Evolutionary conservation across 2,113 vertebrate species (phyloP).

Genomic region (Genyomyrus donnyi): DNA sequence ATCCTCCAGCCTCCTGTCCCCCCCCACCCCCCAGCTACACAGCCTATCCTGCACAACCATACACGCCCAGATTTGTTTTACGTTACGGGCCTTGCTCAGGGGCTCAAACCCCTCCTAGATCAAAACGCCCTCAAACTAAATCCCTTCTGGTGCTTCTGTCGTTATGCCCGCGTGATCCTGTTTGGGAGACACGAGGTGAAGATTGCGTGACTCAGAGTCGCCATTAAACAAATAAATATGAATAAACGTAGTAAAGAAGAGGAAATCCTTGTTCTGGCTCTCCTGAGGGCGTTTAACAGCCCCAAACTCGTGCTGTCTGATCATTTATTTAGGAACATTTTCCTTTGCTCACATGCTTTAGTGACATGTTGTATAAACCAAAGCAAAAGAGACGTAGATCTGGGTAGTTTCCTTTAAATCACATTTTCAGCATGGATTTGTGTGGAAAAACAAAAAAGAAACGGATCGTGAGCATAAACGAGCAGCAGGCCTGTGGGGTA

Average conservation of each 20-base stretch:
- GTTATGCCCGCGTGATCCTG: neutral
- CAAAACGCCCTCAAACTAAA: neutral
- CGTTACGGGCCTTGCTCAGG: neutral
- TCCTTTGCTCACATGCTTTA: neutral
- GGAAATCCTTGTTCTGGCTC: neutral
- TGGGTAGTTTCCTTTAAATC: neutral
- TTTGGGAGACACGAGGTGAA: neutral
- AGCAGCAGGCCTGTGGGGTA: neutral
- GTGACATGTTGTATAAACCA: neutral
- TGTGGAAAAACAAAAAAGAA: neutral
- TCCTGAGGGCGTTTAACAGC: neutral
- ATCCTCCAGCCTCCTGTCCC: neutral
- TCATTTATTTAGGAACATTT: neutral
- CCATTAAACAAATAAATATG: neutral
- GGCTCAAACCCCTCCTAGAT: neutral
- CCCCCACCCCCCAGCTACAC: neutral
- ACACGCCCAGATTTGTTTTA: neutral
- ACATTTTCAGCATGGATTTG: neutral
- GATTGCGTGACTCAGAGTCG: neutral
- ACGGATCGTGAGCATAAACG: neutral
- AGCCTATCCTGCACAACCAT: neutral
- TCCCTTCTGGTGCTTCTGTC: neutral
- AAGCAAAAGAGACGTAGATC: neutral
- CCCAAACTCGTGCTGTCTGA: neutral
- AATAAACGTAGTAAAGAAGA: neutral